A percentile compares a stretch with the other conserved stretches of the same genome.
Evolutionary conservation across 1,140 invertebrate genomes (phyloP).

Genomic region (Meloidogyne hapla): DNA sequence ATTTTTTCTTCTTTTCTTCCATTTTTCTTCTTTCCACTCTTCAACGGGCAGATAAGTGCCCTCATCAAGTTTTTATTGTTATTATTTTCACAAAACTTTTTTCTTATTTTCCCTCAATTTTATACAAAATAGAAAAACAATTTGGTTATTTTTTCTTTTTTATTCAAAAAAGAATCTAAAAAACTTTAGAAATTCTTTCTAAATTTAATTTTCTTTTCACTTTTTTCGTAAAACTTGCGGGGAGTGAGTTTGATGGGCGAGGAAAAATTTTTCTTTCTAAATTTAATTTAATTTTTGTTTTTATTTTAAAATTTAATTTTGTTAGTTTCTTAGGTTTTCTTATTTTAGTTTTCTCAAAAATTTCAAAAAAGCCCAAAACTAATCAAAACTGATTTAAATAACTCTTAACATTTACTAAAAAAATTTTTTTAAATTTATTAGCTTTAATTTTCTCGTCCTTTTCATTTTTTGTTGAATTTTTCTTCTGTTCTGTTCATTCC

Average conservation of each 20-base stretch:
- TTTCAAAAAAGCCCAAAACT: too few relatives aligned
- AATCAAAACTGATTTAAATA: too few relatives aligned
- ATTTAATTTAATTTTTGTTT: constrained; percentile 14
- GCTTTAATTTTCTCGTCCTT: too few relatives aligned
- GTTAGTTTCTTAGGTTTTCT: not conserved
- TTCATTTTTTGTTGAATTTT: too few relatives aligned
- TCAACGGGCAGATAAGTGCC: constrained; percentile 5
- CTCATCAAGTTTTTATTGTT: not conserved
- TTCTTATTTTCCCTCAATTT: not conserved
- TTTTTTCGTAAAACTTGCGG: not conserved
- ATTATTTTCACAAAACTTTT: not conserved
- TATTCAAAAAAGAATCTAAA: not conserved
- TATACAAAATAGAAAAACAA: not conserved
- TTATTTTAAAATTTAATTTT: not conserved
- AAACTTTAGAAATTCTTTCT: not conserved
- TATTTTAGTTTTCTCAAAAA: not conserved
- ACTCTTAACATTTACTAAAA: too few relatives aligned
- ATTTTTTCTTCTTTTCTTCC: not conserved
- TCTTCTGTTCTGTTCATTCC: too few relatives aligned
- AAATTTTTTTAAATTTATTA: too few relatives aligned
- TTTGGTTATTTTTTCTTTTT: constrained; percentile 6
- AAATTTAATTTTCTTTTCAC: not conserved
- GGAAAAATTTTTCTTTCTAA: not conserved
- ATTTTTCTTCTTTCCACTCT: not conserved
- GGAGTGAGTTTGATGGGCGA: not conserved